Evolutionary conservation across 2,113 vertebrate species (phyloP).

Genomic region (Nesoenas mayeri): DNA sequence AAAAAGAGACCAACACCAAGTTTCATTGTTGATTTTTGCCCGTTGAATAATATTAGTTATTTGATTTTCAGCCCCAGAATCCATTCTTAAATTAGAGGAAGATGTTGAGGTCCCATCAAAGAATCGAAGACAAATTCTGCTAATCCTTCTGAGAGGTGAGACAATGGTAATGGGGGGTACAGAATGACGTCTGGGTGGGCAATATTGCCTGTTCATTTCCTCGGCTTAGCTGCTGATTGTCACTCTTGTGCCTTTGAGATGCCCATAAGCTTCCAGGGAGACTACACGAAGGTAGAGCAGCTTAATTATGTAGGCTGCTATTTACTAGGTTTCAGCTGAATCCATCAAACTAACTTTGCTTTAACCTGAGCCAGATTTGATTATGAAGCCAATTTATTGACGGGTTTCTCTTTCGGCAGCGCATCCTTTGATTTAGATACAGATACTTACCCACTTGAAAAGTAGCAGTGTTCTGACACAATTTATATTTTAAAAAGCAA

Average conservation of each 20-base stretch:
- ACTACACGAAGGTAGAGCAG: conserved; percentile 58
- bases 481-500: conserved; percentile 79
- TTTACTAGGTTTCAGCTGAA: conserved; percentile 74
- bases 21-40: conserved; percentile 39
- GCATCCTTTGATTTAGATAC: conserved; percentile 69
- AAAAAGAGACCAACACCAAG: conserved; percentile 8
- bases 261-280: conserved; percentile 69
- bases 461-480: conserved; percentile 71
- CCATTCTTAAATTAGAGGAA: conserved; percentile 27
- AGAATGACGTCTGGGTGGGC: conserved; percentile 55
- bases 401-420: conserved; percentile 64
- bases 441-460: conserved; percentile 70
- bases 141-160: conserved; percentile 46
- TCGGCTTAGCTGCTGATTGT: conserved; percentile 66
- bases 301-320: conserved; percentile 78
- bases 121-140: conserved; percentile 34
- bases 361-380: conserved; percentile 79
- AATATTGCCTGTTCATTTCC: conserved; percentile 63
- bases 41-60: conserved; percentile 25
- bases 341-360: conserved; percentile 77
- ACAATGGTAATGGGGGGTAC: conserved; percentile 3
- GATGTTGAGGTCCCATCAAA: conserved; percentile 1
- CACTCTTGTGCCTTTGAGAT: conserved; percentile 67
- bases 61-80: conserved; percentile 28
- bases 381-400: conserved; percentile 79